Percentiles rank a stretch among this genome's conserved stretches.
Conservation (phyloP, 2,888 invertebrate genomes). For the Polyommatus iphigenia region DNA sequence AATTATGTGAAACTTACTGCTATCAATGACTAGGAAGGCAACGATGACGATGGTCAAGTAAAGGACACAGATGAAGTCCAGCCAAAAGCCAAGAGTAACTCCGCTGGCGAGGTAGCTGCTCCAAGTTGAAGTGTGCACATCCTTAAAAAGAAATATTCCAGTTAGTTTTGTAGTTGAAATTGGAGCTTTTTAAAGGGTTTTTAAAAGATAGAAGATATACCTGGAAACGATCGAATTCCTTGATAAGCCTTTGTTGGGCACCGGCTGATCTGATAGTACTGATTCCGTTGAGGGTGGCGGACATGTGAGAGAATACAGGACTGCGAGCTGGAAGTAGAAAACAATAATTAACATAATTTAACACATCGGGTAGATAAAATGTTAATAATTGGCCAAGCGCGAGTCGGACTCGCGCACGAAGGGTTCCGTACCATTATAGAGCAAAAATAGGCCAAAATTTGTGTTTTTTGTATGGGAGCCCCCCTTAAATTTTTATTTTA, state of each 20-base stretch:
- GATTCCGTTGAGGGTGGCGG: conserved; percentile 92
- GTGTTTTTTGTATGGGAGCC: too few relatives aligned
- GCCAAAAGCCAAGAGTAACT: conserved; percentile 87
- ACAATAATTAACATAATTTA: neutral
- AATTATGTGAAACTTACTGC: conserved; percentile 57
- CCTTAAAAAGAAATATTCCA: conserved; percentile 57
- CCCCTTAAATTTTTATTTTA: too few relatives aligned
- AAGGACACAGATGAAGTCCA: conserved; percentile 86
- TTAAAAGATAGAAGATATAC: conserved; percentile 49
- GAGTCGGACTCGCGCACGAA: too few relatives aligned
- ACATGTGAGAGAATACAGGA: conserved; percentile 95
- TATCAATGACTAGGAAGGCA: conserved; percentile 82
- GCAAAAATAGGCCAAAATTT: too few relatives aligned
- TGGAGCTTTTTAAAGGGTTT: neutral
- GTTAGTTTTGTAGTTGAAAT: neutral
- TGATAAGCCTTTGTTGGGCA: conserved; percentile 86
- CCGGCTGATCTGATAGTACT: conserved; percentile 91
- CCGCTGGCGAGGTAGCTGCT: conserved; percentile 84
- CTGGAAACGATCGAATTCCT: conserved; percentile 88
- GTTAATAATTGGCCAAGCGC: too few relatives aligned
- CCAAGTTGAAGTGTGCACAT: conserved; percentile 87
- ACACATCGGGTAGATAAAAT: neutral
- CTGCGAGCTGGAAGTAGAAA: conserved; percentile 83
- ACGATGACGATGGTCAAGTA: conserved; percentile 86
- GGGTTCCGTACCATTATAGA: too few relatives aligned